Percentiles rank a stretch among this genome's conserved stretches.
Evolutionary conservation across 2,113 vertebrate genomes (phyloP).

Genomic region (Asarcornis scutulata): DNA sequence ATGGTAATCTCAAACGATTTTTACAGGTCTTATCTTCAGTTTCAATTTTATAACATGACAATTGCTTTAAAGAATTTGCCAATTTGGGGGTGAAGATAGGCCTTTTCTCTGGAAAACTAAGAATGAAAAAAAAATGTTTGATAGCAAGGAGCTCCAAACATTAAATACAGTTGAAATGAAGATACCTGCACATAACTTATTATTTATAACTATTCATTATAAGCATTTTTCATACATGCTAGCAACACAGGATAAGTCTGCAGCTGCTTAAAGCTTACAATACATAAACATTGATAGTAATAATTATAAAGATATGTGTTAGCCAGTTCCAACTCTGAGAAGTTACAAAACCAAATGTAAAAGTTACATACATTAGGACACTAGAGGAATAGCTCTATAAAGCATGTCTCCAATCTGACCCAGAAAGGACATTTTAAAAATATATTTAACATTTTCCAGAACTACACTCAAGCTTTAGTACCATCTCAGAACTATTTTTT

Average conservation of each 20-base stretch:
- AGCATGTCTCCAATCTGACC: not conserved
- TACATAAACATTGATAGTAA: not conserved
- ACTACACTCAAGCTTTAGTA: not conserved
- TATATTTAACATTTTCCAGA: not conserved
- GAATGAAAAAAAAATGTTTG: not conserved
- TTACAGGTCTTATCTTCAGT: not conserved
- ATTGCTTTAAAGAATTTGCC: not conserved
- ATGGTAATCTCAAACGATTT: not conserved
- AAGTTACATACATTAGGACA: fast-evolving
- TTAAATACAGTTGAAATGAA: not conserved
- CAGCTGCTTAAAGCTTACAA: not conserved
- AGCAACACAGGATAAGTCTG: not conserved
- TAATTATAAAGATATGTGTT: fast-evolving
- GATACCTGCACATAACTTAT: not conserved
- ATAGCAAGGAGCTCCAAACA: not conserved
- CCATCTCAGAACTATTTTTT: not conserved
- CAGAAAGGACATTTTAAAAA: not conserved
- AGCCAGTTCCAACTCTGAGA: not conserved
- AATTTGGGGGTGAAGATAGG: not conserved
- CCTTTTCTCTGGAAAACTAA: not conserved
- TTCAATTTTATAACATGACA: not conserved
- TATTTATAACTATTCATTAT: fast-evolving
- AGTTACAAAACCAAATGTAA: not conserved
- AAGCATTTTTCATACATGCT: too few relatives aligned
- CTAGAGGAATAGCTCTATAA: not conserved